Evolutionary conservation across 2,888 invertebrate genomes (phyloP).

Genomic region (Caenorhabditis sp.): DNA sequence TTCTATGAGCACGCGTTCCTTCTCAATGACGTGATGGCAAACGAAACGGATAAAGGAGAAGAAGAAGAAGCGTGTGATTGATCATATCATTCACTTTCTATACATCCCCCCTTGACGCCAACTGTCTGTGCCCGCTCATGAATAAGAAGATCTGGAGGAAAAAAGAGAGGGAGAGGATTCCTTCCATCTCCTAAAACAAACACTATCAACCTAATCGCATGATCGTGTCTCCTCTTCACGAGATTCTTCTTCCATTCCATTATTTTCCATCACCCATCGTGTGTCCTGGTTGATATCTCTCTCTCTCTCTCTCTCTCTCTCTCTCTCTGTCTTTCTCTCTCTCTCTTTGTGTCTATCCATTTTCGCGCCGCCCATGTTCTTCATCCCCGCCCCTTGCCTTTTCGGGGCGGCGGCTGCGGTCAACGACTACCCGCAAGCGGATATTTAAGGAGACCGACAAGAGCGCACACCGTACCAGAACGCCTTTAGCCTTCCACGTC

Average conservation of each 20-base stretch:
- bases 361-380: constrained; percentile 46
- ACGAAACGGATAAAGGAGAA: no score
- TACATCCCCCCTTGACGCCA: no score
- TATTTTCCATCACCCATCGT: no score
- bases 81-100: no score
- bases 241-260: constrained; percentile 20
- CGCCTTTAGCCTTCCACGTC: not conserved
- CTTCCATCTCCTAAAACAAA: constrained; percentile 38
- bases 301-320: constrained; percentile 10
- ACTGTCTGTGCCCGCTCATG: no score
- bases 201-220: constrained; percentile 55
- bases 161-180: no score
- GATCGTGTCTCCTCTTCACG: constrained; percentile 27
- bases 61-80: no score
- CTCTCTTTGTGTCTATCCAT: no score
- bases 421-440: constrained; percentile 32
- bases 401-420: constrained; percentile 48
- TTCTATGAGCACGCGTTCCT: no score
- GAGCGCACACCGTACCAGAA: constrained; percentile 33
- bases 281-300: constrained; percentile 22
- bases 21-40: no score
- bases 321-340: constrained; percentile 3
- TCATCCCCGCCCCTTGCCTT: constrained; percentile 26
- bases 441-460: constrained; percentile 42
- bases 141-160: no score